A percentile compares a stretch with the other conserved stretches of the same genome.
Conservation (phyloP, 2,888 invertebrate genomes). For the Dexiosoma caninum region DNA sequence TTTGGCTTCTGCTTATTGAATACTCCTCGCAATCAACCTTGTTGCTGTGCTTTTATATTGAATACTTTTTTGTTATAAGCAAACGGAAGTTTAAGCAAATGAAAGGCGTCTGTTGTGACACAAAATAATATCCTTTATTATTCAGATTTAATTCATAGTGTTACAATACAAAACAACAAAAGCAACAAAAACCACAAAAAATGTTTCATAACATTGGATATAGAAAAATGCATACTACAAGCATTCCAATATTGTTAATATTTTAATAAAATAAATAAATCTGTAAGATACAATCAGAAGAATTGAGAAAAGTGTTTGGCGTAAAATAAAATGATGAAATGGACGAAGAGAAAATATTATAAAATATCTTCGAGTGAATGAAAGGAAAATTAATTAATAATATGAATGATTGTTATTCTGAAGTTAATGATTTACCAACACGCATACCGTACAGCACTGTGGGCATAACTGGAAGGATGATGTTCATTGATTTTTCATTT, state of each 20-base stretch:
- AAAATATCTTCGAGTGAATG: neutral
- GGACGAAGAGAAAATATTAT: neutral
- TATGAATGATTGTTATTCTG: too few species aligned
- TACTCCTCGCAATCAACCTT: too few species aligned
- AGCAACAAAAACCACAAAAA: neutral
- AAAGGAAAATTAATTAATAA: too few species aligned
- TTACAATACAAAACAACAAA: neutral
- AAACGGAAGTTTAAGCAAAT: slow-evolving; percentile 40
- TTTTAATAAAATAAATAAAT: neutral
- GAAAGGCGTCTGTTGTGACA: slow-evolving; percentile 43
- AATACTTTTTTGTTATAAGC: slow-evolving; percentile 4
- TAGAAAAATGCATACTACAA: neutral
- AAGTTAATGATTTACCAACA: too few species aligned
- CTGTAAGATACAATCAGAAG: neutral
- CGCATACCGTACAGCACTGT: too few species aligned
- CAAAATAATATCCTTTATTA: slow-evolving; percentile 39
- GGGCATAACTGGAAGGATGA: too few species aligned
- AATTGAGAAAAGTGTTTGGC: neutral
- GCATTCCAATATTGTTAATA: neutral
- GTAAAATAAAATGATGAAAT: neutral
- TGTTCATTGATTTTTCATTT: too few species aligned
- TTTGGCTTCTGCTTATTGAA: too few species aligned
- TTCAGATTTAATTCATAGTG: slow-evolving; percentile 18
- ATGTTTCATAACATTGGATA: neutral
- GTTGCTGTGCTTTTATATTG: too few species aligned